Percentiles rank a stretch among this genome's conserved stretches.
Conservation (phyloP, 1,140 invertebrate genomes). For the Zaprionus camerounensis region DNA sequence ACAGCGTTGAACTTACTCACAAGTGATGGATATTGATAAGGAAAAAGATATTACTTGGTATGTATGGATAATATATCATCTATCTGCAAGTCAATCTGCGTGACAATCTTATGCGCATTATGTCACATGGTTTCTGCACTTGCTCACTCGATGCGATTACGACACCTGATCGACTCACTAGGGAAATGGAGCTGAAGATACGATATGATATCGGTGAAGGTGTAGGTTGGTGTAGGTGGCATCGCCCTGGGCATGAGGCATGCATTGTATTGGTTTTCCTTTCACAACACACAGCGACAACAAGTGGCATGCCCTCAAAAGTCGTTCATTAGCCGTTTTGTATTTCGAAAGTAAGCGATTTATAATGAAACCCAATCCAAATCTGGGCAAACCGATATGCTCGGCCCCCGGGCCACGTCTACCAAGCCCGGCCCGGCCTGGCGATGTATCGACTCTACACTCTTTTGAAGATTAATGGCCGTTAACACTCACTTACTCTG, state of each 20-base stretch:
- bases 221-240: conserved; percentile 36
- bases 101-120: conserved; percentile 42
- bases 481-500: conserved; percentile 42
- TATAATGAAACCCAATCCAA: conserved; percentile 56
- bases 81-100: conserved; percentile 31
- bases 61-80: conserved; percentile 30
- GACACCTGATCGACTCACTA: conserved; percentile 49
- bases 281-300: conserved; percentile 56
- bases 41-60: background rate
- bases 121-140: conserved; percentile 49
- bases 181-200: background rate
- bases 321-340: conserved; percentile 65
- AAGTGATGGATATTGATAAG: background rate
- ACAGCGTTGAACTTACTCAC: background rate
- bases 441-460: conserved; percentile 41
- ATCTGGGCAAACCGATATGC: conserved; percentile 19
- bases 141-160: conserved; percentile 48
- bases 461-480: conserved; percentile 63
- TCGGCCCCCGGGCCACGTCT: background rate
- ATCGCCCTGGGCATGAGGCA: conserved; percentile 27
- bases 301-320: conserved; percentile 56
- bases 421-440: conserved; percentile 7
- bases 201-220: conserved; percentile 20
- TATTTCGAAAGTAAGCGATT: conserved; percentile 71
- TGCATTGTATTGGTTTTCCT: conserved; percentile 51